Base-by-base conservation (phyloP, 2,797 vertebrate species). In the Spinibarbus caldwelli region DNA sequence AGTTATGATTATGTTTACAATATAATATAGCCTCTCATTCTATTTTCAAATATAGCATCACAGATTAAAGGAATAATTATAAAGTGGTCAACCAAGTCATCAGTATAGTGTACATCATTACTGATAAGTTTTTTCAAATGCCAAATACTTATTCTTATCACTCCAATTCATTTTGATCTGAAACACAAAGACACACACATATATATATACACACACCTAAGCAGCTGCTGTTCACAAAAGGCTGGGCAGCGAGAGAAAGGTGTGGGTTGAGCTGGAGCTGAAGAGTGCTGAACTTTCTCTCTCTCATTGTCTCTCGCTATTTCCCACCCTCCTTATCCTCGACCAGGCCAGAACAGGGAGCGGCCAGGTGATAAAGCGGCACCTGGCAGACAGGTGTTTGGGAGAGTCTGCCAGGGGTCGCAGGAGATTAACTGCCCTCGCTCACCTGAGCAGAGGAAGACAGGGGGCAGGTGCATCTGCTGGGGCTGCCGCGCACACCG, bases 311-410 rank as follows among this genome's bases (percentile, higher is more conserved):
- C 75, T 68, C 84, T 86, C 11, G 73, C 86, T 86, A 87, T 86
- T 88, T 86, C 81, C 82, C 59, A 79, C 84, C 84, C 84, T 86
- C 59, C 89, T 87, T 88, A 86, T 89, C 85, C 86, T 66, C 45
- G 19, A 49, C 76, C 54, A 64, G 73, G 4, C 9, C n/a, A 41
- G 57, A 73, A 52, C 21, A 45, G 82, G 59, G 89, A 80, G 85
- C 26, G 86, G 38, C 10, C 59, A 89, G 87, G 73, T 86, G 90
- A 87, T 76, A 91, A 71, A 93, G 78, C 57, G 86, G 92, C 93
- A 93, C 94, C 93, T 93, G 94, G 86, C 0, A 6, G 73, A 92
- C 96, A 96, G 95, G 94, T 96, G 95, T 75, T 92, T 84, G 88
- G 62, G 86, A 86, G 81, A 89, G 85, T 84, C 80, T 73, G 83